Conservation (phyloP, 1,140 invertebrate genomes). For the Bombus fervidus region DNA sequence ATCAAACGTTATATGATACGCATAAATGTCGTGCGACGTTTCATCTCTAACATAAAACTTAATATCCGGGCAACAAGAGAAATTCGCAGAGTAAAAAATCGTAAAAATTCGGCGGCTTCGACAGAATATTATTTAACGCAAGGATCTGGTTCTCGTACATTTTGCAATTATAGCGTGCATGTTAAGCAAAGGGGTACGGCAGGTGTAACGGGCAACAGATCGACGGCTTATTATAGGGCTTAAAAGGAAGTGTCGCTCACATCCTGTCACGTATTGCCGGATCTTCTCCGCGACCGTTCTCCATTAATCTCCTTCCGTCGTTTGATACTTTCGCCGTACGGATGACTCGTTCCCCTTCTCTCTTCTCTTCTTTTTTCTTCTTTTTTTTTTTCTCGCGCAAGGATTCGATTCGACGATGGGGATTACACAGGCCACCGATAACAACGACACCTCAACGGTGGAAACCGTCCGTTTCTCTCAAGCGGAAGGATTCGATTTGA, state of each 20-base stretch:
- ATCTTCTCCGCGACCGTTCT: slow-evolving; percentile 21
- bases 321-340: slow-evolving; percentile 20
- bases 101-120: slow-evolving; percentile 16
- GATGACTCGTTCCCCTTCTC: not conserved
- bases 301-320: slow-evolving; percentile 56
- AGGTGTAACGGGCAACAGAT: slow-evolving; percentile 77
- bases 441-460: not conserved
- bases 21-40: too few relatives aligned
- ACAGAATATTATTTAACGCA: slow-evolving; percentile 64
- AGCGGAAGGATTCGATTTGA: slow-evolving; percentile 32
- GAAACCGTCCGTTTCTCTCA: slow-evolving; percentile 16
- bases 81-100: not conserved
- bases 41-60: too few relatives aligned
- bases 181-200: slow-evolving; percentile 65
- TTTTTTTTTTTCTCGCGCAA: not conserved
- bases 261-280: slow-evolving; percentile 71
- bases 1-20: too few relatives aligned
- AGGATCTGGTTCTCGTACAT: slow-evolving; percentile 60
- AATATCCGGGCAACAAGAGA: not conserved
- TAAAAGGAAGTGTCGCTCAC: slow-evolving; percentile 78
- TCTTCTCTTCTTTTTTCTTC: not conserved
- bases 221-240: slow-evolving; percentile 69
- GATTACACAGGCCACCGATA: slow-evolving; percentile 11
- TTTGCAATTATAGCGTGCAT: slow-evolving; percentile 73
- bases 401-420: not conserved